Conservation (phyloP, 2,888 invertebrate genomes). For the Patella depressa region DNA sequence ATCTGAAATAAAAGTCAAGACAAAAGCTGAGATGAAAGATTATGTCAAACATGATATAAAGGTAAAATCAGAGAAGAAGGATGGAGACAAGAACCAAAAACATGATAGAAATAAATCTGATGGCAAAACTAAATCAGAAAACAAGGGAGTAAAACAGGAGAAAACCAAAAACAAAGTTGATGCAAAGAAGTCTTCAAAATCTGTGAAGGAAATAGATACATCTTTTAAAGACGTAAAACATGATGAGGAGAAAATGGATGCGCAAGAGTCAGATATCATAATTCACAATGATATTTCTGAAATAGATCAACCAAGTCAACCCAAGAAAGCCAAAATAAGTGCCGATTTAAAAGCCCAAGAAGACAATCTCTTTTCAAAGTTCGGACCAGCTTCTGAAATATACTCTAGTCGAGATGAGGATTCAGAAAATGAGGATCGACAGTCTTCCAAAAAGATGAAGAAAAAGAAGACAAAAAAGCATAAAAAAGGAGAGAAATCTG, state of each 20-base stretch:
- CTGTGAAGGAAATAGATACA: constrained; percentile 18
- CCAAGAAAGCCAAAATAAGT: constrained; percentile 25
- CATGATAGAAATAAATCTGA: constrained; percentile 9
- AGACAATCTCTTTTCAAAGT: constrained; percentile 19
- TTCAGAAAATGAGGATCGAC: constrained; percentile 15
- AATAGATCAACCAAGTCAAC: constrained; percentile 12
- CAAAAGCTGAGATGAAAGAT: constrained; percentile 6
- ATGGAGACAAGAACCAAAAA: constrained; percentile 14
- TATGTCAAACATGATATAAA: neutral
- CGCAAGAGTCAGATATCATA: neutral
- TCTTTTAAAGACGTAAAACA: neutral
- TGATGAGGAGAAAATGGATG: neutral
- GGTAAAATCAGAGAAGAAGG: constrained; percentile 18
- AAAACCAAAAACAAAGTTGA: constrained; percentile 7
- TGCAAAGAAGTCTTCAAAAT: neutral
- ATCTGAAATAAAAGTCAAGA: constrained; percentile 10
- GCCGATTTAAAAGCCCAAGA: constrained; percentile 20
- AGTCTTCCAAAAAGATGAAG: constrained; percentile 15
- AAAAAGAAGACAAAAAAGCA: constrained; percentile 28
- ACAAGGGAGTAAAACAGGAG: neutral
- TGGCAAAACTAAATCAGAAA: neutral
- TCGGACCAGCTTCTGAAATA: constrained; percentile 14
- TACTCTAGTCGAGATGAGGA: constrained; percentile 23
- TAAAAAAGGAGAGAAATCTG: constrained; percentile 14
- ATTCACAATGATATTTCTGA: neutral